Percentiles rank a stretch among this genome's conserved stretches.
These are phyloP conservation scores for Oncorhynchus mykiss DNA, from an alignment of 2,113 vertebrate species.

Conservation along the genomic window DNA sequence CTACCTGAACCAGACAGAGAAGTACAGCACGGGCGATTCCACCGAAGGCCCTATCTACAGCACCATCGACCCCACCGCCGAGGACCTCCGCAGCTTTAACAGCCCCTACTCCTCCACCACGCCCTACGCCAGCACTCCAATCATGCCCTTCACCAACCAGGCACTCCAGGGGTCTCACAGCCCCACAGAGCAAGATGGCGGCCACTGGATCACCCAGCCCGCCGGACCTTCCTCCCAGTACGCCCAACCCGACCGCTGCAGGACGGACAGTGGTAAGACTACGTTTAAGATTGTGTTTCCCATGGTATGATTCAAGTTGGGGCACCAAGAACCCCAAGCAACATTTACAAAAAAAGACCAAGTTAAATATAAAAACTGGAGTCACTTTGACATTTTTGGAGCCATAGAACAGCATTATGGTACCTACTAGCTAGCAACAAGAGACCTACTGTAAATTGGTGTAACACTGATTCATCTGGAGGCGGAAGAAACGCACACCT, in stretches of 20 bases:
- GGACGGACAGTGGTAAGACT: slow-evolving; percentile 75
- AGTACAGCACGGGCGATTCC: slow-evolving; percentile 76
- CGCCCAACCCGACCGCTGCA: slow-evolving; percentile 84
- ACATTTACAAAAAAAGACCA: too few species aligned
- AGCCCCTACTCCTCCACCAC: slow-evolving; percentile 77
- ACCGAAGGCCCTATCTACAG: slow-evolving; percentile 90
- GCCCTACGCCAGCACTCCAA: slow-evolving; percentile 79
- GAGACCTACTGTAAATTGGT: too few species aligned
- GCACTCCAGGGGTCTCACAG: slow-evolving; percentile 49
- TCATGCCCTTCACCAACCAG: slow-evolving; percentile 66
- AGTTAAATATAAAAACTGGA: too few species aligned
- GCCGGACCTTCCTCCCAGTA: slow-evolving; percentile 79
- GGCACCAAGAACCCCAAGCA: too few species aligned
- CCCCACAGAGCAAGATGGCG: slow-evolving; percentile 67
- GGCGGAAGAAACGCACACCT: too few species aligned
- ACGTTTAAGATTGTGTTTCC: too few species aligned
- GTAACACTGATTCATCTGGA: too few species aligned
- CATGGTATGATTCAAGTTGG: too few species aligned
- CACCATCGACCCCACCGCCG: slow-evolving; percentile 84
- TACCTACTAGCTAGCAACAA: too few species aligned
- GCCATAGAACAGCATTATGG: too few species aligned
- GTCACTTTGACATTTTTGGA: neutral
- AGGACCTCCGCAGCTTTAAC: slow-evolving; percentile 84
- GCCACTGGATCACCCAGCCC: slow-evolving; percentile 75
- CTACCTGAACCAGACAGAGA: slow-evolving; percentile 90